Evolutionary conservation across 1,140 invertebrate genomes (phyloP).

Genomic region (Thaumetopoea pityocampa): DNA sequence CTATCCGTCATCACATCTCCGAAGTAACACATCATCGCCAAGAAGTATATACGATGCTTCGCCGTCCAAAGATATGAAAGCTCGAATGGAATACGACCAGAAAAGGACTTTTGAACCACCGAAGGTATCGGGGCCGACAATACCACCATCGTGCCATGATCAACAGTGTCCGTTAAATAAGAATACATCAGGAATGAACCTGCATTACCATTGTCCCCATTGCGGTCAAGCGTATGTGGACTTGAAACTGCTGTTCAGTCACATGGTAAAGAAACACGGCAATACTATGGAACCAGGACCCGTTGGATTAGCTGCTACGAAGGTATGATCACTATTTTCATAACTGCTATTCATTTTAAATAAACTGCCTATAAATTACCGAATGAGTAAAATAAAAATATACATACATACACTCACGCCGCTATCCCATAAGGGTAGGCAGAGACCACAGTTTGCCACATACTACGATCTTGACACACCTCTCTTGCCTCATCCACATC

Average conservation of each 20-base stretch:
- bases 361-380: too few relatives aligned
- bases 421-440: too few relatives aligned
- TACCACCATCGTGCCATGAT: conserved; percentile 61
- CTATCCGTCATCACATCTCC: conserved; percentile 90
- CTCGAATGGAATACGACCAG: conserved; percentile 50
- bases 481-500: too few relatives aligned
- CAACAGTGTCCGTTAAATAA: conserved; percentile 63
- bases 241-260: conserved; percentile 58
- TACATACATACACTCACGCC: too few relatives aligned
- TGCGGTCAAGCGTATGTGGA: conserved; percentile 66
- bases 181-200: conserved; percentile 58
- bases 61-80: conserved; percentile 58
- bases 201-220: conserved; percentile 66
- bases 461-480: too few relatives aligned
- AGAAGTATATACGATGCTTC: conserved; percentile 63
- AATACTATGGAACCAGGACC: conserved; percentile 56
- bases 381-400: too few relatives aligned
- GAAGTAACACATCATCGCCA: conserved; percentile 58
- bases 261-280: conserved; percentile 69
- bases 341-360: too few relatives aligned
- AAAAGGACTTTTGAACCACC: conserved; percentile 48
- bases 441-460: too few relatives aligned
- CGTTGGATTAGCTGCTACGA: conserved; percentile 67
- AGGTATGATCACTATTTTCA: too few relatives aligned
- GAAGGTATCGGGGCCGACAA: conserved; percentile 50